Base-by-base conservation (phyloP, 2,113 vertebrate genomes). In the Lepidothrix coronata region DNA sequence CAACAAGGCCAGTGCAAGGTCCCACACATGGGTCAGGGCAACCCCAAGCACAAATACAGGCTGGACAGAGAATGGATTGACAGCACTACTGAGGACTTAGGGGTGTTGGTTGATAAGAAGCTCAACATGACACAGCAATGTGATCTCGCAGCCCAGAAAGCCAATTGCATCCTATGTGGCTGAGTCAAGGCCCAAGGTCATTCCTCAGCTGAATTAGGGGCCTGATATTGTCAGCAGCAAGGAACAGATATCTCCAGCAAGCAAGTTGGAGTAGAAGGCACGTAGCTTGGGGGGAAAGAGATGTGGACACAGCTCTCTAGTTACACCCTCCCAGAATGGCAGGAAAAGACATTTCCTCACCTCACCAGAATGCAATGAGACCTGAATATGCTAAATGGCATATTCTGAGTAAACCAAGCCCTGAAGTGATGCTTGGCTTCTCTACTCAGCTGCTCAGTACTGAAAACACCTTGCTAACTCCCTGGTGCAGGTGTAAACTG, bases 221-320 rank as follows among this genome's bases (percentile, higher is more conserved):
- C 21, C 10, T 44, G 2, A 57, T 19, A 23, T 5, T 39, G 14
- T 9, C 68, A 59, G 30, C 35, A 91, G 27, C 37, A 59, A n/a
- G 43, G 43, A 83, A 2, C 22, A 51, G 35, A n/a, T 31, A 62
- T 27, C 14, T 66, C 51, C 62, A 71, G 35, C 33, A 58, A 77
- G 18, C 0, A 2, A 28, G 20, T 4, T 0, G 0, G 49, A 73
- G 14, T 21, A 68, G 62, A 5, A 75, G 41, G 31, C 30, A 52
- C 2, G 0, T 12, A 49, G 14, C 24, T 49, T 25, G 24, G 25
- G 14, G 19, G 1, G 3, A 5, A 13, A 9, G 24, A 71, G 58
- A 22, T 0, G 2, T 12, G 37, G 39, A 52, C 41, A 48, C 14
- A 30, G 6, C 5, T 81, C 25, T 39, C 46, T 8, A 20, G 15